Base-by-base conservation (phyloP, 2,797 vertebrate species). In the Knipowitschia caucasica region DNA sequence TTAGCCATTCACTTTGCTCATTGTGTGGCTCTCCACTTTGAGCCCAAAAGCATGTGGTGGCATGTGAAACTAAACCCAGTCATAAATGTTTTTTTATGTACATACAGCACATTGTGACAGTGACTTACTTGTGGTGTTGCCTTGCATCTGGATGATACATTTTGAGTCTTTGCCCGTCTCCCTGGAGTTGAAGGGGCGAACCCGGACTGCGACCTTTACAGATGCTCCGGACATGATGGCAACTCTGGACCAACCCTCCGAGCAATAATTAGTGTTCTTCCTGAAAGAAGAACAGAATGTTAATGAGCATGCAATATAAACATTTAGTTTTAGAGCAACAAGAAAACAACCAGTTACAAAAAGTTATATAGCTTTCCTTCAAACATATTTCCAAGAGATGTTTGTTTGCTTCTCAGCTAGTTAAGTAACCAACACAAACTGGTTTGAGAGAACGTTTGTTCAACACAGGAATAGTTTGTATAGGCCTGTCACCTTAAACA, bases 61-160 rank as follows among this genome's bases (percentile, higher is more conserved):
- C 64, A 74, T 62, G 64, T 67, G 62, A 51, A 55, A 59, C 45
- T 25, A 57, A 31, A 45, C 34, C 40, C 31, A 46, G 15, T 50
- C 42, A 67, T 44, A 50, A 40, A 64, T 18, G 44, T 10, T 54
- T 66, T 61, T 59, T 33, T 62, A 39, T 57, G 42, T 45, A 23
- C 8, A 62, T 45, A n/a, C n/a, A n/a, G 35, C 10, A 43, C 40
- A 14, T 24, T 43, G 25, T 24, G 20, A 24, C 50, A 24, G 24
- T 4, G 40, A 95, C 97, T 98, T 90, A 99, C 97, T 96, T 78
- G 97, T 99, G 7, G 94, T 94, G 84, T 93, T 99, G 86, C 97
- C 97, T 86, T 98, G 96, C 97, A 99, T 99, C 88, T 99, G 96
- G 82, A 99, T 99, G 81, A 99, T 99, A 85, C 97, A 99, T 89